Percentiles rank a stretch among this genome's conserved stretches.
Conservation (phyloP, 1,140 invertebrate genomes). For the Drosophila funebris region DNA sequence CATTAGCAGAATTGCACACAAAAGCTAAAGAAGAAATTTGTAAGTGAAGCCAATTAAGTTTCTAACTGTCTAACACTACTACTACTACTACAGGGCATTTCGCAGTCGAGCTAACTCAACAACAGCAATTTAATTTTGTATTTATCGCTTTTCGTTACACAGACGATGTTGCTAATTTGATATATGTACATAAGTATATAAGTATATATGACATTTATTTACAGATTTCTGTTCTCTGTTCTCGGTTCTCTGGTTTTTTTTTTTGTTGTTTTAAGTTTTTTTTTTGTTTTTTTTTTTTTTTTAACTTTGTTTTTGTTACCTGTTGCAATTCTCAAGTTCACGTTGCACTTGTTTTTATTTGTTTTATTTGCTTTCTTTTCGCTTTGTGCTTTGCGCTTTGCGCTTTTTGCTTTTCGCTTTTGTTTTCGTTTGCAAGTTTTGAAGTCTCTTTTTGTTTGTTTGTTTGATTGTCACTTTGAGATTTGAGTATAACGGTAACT, state of each 20-base stretch:
- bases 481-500: neutral
- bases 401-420: constrained; percentile 10
- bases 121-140: neutral
- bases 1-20: too few relatives aligned
- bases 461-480: constrained; percentile 2
- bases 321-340: constrained; percentile 22
- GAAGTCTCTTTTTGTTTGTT: neutral
- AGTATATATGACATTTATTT: neutral
- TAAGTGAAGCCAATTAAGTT: too few relatives aligned
- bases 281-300: neutral
- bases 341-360: constrained; percentile 30
- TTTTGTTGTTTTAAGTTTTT: neutral
- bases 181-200: too few relatives aligned
- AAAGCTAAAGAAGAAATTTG: too few relatives aligned
- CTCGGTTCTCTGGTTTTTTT: neutral
- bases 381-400: neutral
- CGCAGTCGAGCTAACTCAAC: neutral
- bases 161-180: neutral
- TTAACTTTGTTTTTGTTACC: constrained; percentile 13
- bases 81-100: neutral
- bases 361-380: constrained; percentile 20
- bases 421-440: neutral
- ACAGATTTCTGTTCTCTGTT: neutral
- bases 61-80: too few relatives aligned
- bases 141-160: neutral